Percentiles rank a stretch among this genome's conserved stretches.
These are phyloP conservation scores for Temnothorax nylanderi DNA, from an alignment of 1,140 invertebrate species.

Conservation along the genomic window DNA sequence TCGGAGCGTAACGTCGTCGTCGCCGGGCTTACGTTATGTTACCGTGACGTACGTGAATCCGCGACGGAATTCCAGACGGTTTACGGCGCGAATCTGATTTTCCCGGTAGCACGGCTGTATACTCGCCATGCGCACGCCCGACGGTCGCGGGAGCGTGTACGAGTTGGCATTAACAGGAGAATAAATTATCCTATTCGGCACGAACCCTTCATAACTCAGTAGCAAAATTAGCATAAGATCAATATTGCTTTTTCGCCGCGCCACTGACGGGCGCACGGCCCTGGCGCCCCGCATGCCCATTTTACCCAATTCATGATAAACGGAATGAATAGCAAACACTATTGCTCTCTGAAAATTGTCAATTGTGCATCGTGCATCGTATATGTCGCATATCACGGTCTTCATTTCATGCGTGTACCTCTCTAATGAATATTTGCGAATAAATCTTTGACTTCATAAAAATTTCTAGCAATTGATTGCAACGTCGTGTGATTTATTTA, in stretches of 20 bases:
- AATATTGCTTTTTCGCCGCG: slow-evolving; percentile 78
- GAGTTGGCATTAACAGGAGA: slow-evolving; percentile 77
- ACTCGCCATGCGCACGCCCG: slow-evolving; percentile 51
- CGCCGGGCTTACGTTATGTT: slow-evolving; percentile 45
- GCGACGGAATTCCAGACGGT: slow-evolving; percentile 55
- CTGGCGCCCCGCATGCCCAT: slow-evolving; percentile 19
- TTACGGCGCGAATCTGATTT: slow-evolving; percentile 69
- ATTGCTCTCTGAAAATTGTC: slow-evolving; percentile 1
- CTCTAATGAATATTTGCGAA: background rate
- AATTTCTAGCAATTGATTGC: background rate
- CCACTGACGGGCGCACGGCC: slow-evolving; percentile 67
- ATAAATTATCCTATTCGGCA: slow-evolving; percentile 80
- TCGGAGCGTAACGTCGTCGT: background rate
- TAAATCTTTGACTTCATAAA: background rate
- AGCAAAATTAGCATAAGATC: slow-evolving; percentile 79
- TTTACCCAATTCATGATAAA: background rate
- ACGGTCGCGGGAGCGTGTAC: slow-evolving; percentile 52
- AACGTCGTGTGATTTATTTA: background rate
- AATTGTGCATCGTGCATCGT: background rate
- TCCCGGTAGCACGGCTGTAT: slow-evolving; percentile 15
- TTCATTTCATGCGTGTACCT: background rate
- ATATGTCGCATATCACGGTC: background rate
- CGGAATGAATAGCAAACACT: background rate
- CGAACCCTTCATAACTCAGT: slow-evolving; percentile 79
- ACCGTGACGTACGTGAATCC: slow-evolving; percentile 34